phyloP scores from a whole-genome alignment of 2,113 vertebrate species.

The Maccullochella peelii region DNA sequence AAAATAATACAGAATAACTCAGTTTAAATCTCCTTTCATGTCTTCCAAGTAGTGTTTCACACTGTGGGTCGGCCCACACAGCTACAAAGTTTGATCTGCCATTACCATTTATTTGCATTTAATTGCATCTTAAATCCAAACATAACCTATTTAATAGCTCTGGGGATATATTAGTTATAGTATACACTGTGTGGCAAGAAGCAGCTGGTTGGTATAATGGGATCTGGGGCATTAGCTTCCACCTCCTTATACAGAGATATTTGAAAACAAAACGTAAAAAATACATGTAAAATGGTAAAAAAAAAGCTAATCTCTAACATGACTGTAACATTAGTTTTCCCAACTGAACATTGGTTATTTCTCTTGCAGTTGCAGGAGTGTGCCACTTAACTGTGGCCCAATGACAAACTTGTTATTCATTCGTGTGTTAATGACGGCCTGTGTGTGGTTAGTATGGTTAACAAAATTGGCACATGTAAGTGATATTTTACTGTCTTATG shows the following conservation, averaged over 20 bases:
- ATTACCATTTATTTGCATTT: constrained; percentile 14
- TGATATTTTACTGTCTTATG: background rate
- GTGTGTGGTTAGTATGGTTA: no score
- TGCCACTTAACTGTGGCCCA: background rate
- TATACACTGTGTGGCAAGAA: constrained; percentile 6
- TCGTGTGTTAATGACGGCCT: background rate
- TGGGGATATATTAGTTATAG: background rate
- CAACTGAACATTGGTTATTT: background rate
- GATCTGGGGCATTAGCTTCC: constrained; percentile 14
- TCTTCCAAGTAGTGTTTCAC: background rate
- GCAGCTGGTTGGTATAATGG: background rate
- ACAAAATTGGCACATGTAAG: background rate
- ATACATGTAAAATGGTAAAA: background rate
- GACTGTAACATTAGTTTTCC: no score
- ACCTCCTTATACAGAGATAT: background rate
- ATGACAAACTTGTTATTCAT: background rate
- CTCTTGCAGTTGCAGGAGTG: background rate
- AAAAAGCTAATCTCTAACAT: background rate
- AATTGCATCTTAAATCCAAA: constrained; percentile 15
- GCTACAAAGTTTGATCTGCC: background rate
- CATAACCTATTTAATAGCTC: constrained; percentile 11
- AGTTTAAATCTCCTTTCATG: constrained; percentile 2
- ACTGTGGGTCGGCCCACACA: background rate
- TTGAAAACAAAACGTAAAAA: background rate
- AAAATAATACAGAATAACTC: background rate